phyloP scores from a whole-genome alignment of 92 coral and sea anemone genomes.

The Nematostella vectensis region DNA sequence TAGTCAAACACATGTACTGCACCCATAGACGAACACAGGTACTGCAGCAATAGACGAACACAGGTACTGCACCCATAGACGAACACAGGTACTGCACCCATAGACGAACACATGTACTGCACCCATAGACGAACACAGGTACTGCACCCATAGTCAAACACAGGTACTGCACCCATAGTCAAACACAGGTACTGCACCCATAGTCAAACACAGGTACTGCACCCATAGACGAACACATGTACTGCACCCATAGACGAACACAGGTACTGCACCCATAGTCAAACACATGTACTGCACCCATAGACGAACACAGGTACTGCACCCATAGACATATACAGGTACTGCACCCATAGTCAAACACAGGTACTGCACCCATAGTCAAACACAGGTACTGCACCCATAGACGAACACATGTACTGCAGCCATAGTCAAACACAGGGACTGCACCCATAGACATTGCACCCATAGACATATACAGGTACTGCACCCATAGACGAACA shows the following conservation, averaged over 20 bases:
- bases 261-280: conserved; percentile 64
- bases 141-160: conserved; percentile 76
- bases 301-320: background rate
- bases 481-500: background rate
- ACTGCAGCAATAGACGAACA: background rate
- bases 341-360: conserved; percentile 76
- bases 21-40: background rate
- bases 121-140: too few relatives aligned
- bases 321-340: too few relatives aligned
- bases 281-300: conserved; percentile 22
- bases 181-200: conserved; percentile 23
- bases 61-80: conserved; percentile 65
- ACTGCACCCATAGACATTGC: conserved; percentile 70
- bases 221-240: too few relatives aligned
- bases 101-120: background rate
- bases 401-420: background rate
- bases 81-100: conserved; percentile 24
- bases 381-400: conserved; percentile 23
- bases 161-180: conserved; percentile 64
- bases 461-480: conserved; percentile 52
- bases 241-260: conserved; percentile 75
- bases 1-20: conserved; percentile 33
- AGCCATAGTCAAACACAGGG: too few relatives aligned
- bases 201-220: background rate
- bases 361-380: conserved; percentile 64